phyloP scores from a whole-genome alignment of 2,113 vertebrate species.

The Pantherophis guttatus region DNA sequence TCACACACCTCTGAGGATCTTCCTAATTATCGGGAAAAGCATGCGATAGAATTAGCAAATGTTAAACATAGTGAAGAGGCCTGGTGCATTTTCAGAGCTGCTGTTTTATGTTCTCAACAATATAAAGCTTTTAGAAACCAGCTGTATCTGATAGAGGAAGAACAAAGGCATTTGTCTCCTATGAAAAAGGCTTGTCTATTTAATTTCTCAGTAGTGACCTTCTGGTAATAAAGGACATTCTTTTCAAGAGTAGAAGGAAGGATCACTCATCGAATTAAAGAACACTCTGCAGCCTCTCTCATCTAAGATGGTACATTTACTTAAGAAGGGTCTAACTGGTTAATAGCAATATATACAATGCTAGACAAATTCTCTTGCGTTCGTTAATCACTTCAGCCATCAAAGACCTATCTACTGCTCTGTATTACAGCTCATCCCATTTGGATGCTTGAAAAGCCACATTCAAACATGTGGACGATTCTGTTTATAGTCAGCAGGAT shows the following conservation, averaged over 20 bases:
- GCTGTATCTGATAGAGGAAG: background rate
- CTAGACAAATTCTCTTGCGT: background rate
- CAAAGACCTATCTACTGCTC: background rate
- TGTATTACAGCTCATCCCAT: background rate
- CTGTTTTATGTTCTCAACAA: background rate
- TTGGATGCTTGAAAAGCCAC: background rate
- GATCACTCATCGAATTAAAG: background rate
- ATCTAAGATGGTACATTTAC: background rate
- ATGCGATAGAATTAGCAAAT: conserved; percentile 1
- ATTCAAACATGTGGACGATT: background rate
- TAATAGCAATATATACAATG: background rate
- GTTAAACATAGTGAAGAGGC: background rate
- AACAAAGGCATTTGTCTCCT: background rate
- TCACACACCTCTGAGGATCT: background rate
- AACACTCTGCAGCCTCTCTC: background rate
- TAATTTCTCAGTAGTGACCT: background rate
- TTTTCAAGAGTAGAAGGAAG: background rate
- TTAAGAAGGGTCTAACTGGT: background rate
- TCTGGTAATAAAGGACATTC: background rate
- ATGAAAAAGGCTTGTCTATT: background rate
- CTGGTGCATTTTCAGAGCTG: background rate
- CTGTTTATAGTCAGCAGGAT: conserved; percentile 16
- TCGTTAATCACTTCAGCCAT: background rate
- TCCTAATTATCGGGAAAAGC: background rate
- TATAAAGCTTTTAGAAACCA: background rate